Evolutionary conservation across 2,113 vertebrate species (phyloP).

Genomic region (Buteo buteo): DNA sequence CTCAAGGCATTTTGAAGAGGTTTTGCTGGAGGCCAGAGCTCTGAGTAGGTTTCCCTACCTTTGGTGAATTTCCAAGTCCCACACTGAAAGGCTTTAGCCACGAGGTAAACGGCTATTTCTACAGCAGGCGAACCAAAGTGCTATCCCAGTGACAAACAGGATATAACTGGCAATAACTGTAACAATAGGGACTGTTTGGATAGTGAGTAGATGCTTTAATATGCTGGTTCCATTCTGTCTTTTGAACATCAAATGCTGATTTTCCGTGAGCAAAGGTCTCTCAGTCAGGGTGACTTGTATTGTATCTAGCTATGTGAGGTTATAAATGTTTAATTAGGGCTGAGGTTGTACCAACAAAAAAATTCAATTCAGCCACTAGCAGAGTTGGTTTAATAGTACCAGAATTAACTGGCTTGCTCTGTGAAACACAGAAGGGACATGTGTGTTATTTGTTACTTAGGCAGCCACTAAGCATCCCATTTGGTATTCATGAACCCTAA

Average conservation of each 20-base stretch:
- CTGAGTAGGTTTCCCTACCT: not conserved
- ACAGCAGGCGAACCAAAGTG: not conserved
- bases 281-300: constrained; percentile 4
- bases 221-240: not conserved
- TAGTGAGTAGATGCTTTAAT: not conserved
- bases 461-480: not conserved
- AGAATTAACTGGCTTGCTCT: not conserved
- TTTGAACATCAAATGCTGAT: constrained; percentile 7
- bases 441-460: not conserved
- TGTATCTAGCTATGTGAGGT: not conserved
- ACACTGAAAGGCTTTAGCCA: not conserved
- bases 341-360: not conserved
- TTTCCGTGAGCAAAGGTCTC: constrained; percentile 29
- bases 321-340: constrained; percentile 8
- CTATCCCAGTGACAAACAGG: constrained; percentile 41
- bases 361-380: not conserved
- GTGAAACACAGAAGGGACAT: not conserved
- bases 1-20: not conserved
- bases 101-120: not conserved
- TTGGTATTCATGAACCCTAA: not conserved
- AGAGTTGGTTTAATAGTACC: not conserved
- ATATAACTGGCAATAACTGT: constrained; percentile 30
- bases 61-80: not conserved
- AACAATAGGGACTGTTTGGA: constrained; percentile 53
- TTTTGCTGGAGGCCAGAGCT: not conserved